phyloP scores from a whole-genome alignment of 2,113 vertebrate genomes.

The Toxotes chatareus region DNA sequence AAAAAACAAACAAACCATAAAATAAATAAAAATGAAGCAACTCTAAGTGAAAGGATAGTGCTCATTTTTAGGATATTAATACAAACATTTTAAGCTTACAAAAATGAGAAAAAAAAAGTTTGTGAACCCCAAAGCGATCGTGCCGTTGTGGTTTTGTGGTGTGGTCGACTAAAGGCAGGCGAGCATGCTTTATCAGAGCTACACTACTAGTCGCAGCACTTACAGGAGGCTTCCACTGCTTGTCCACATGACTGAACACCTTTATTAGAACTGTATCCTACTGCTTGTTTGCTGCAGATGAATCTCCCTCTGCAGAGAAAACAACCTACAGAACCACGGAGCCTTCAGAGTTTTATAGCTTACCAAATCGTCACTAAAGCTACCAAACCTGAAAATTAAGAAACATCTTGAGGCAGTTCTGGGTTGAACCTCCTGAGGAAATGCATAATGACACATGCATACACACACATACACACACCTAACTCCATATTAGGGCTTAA shows the following conservation, averaged over 20 bases:
- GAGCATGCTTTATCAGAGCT: conserved; percentile 70
- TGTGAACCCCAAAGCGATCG: conserved; percentile 53
- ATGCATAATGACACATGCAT: conserved; percentile 38
- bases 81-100: conserved; percentile 68
- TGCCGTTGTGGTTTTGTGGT: conserved; percentile 26
- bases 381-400: conserved; percentile 60
- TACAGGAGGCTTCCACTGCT: conserved; percentile 45
- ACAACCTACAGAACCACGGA: conserved; percentile 25
- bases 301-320: conserved; percentile 32
- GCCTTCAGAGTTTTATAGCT: conserved; percentile 48
- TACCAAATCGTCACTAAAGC: conserved; percentile 45
- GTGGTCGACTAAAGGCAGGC: conserved; percentile 45
- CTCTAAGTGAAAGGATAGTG: conserved; percentile 67
- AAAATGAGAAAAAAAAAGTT: conserved; percentile 43
- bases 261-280: conserved; percentile 25
- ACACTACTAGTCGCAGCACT: conserved; percentile 63
- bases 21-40: conserved; percentile 77
- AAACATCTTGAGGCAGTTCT: conserved; percentile 63
- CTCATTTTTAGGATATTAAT: conserved; percentile 68
- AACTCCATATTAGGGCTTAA: conserved; percentile 24
- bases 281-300: conserved; percentile 15
- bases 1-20: conserved; percentile 36
- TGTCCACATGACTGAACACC: conserved; percentile 13
- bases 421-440: conserved; percentile 69
- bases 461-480: conserved; percentile 7